Evolutionary conservation across 2,888 invertebrate genomes (phyloP), one percentile per base, ranked within the genome.

Genomic region (Drosophila sordidapex): DNA sequence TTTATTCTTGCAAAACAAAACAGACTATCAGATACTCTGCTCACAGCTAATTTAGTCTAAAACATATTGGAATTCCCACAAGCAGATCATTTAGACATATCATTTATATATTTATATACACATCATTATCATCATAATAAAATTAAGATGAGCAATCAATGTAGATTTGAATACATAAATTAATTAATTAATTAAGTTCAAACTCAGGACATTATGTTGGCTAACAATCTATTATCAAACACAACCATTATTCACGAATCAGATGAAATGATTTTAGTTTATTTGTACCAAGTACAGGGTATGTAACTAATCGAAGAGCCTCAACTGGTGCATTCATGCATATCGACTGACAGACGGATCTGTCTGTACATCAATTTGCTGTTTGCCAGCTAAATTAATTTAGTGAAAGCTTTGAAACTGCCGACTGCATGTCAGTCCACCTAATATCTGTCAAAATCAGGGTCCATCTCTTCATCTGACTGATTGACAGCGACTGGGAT

Each of bases 351-450:
- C 36, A 7, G 27, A 27, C 27, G 27, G 27, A 4, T 4, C 25
- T 1, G 54, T 53, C 52, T 57, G 40, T 49, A 56, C 79, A 81
- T 75, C 90, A 79, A 79, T 88, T 89, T 74, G 69, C 73, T 87
- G 85, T 87, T 84, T 83, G 85, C 74, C 74, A 78, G 87, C 78
- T 79, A 83, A 88, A 90, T 88, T 89, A 87, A 88, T 88, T 88
- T 90, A 89, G 89, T 84, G 81, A 81, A 76, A 74, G 85, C 86
- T 81, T 82, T 76, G 76, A 76, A 76, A 64, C 53, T 75, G 59
- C 59, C 70, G 57, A 58, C 63, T 74, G 78, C 63, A 77, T 69
- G 61, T 63, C 81, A 52, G 59, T 77, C 38, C 43, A 52, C 38
- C 70, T 53, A 76, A 80, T 67, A 64, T 67, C 65, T 82, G 73